Evolutionary conservation across 2,888 invertebrate species (phyloP).

Genomic region (Acronicta alni): DNA sequence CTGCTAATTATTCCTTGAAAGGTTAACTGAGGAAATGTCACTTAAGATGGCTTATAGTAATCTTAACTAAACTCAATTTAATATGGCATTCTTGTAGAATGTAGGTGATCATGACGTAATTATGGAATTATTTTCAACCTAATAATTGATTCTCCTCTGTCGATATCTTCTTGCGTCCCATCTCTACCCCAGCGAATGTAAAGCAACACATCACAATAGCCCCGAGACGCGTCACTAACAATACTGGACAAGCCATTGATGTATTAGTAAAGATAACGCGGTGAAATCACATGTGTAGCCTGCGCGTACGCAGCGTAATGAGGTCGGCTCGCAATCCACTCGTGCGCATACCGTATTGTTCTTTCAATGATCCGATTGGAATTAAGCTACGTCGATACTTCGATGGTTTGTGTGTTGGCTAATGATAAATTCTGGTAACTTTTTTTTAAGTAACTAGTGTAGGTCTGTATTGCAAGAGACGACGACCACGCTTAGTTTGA

Average conservation of each 20-base stretch:
- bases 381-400: conserved; percentile 66
- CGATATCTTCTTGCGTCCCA: conserved; percentile 40
- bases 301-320: conserved; percentile 60
- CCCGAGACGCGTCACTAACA: conserved; percentile 80
- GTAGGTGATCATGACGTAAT: too few species aligned
- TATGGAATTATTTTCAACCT: too few species aligned
- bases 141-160: conserved; percentile 10
- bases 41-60: too few species aligned
- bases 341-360: conserved; percentile 71
- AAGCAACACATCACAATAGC: conserved; percentile 72
- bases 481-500: not conserved
- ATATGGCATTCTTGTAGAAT: too few species aligned
- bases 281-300: conserved; percentile 83
- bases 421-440: conserved; percentile 34
- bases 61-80: too few species aligned
- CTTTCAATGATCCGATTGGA: conserved; percentile 69
- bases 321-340: conserved; percentile 59
- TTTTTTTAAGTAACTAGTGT: conserved; percentile 39
- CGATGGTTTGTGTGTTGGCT: conserved; percentile 45
- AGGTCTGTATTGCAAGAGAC: conserved; percentile 14
- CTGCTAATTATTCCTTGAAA: too few species aligned
- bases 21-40: too few species aligned
- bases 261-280: conserved; percentile 85
- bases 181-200: conserved; percentile 49
- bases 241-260: conserved; percentile 86